Evolutionary conservation across 2,113 vertebrate species (phyloP).

Genomic region (Kryptolebias marmoratus): DNA sequence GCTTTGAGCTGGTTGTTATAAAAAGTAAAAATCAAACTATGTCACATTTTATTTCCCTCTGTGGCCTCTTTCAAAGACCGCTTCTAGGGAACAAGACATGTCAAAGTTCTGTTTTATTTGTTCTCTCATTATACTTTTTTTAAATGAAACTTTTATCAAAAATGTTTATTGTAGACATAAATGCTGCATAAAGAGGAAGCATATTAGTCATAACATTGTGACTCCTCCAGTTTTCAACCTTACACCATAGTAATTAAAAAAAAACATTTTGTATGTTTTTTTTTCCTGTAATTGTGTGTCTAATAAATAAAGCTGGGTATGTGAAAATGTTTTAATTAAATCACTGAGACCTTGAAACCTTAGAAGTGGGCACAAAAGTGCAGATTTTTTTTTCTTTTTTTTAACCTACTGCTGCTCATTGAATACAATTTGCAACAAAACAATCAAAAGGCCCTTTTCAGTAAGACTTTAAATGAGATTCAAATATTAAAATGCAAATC

Average conservation of each 20-base stretch:
- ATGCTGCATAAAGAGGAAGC: not conserved
- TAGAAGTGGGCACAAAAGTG: not conserved
- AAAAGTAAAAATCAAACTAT: slow-evolving; percentile 43
- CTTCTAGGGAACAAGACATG: slow-evolving; percentile 6
- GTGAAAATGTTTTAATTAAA: not conserved
- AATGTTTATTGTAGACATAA: not conserved
- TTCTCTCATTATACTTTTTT: not conserved
- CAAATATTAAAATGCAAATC: not conserved
- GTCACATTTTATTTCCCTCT: slow-evolving; percentile 29
- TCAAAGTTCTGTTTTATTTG: not conserved
- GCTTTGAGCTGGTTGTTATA: slow-evolving; percentile 30
- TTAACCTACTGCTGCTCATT: not conserved
- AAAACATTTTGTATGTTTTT: not conserved
- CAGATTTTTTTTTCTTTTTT: not conserved
- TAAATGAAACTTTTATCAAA: not conserved
- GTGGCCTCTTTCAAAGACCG: slow-evolving; percentile 36
- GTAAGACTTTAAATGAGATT: not conserved
- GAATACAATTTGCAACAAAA: not conserved
- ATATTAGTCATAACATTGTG: not conserved
- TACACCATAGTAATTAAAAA: not conserved
- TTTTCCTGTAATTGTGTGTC: slow-evolving; percentile 1
- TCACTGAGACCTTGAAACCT: not conserved
- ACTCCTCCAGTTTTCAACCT: not conserved
- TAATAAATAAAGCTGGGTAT: not conserved
- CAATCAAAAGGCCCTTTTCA: not conserved